Conservation (phyloP, 1,140 invertebrate species). For the Apis laboriosa region DNA sequence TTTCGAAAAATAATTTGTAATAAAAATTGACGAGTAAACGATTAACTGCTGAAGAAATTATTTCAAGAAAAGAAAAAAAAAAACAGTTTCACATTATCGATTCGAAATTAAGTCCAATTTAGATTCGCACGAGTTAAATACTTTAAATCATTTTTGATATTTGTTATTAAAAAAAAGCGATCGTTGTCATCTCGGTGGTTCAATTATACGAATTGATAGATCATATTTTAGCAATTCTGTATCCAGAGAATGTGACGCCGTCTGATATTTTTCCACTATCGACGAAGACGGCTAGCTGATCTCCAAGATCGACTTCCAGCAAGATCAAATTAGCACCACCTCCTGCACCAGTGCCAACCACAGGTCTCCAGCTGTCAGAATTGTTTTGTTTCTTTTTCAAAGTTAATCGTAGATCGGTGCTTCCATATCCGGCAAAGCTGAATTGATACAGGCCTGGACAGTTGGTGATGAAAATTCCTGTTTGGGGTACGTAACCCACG, state of each 20-base stretch:
- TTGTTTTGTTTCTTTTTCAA: conserved; percentile 76
- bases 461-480: conserved; percentile 80
- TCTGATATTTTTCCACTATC: conserved; percentile 72
- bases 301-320: conserved; percentile 75
- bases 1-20: neutral
- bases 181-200: neutral
- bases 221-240: conserved; percentile 78
- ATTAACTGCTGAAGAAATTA: neutral
- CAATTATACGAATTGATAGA: neutral
- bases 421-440: conserved; percentile 79
- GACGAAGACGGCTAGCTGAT: conserved; percentile 77
- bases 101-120: neutral
- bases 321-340: conserved; percentile 78
- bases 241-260: conserved; percentile 77
- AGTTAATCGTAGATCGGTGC: conserved; percentile 71
- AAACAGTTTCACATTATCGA: neutral
- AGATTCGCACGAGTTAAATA: neutral
- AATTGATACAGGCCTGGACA: conserved; percentile 82
- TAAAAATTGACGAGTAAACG: neutral
- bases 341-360: conserved; percentile 70
- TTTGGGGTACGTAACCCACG: conserved; percentile 79
- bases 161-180: neutral
- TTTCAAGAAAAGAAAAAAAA: neutral
- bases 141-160: neutral
- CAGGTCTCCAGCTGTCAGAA: conserved; percentile 72